phyloP scores from a whole-genome alignment of 1,140 invertebrate species.

The Magallana gigas region DNA sequence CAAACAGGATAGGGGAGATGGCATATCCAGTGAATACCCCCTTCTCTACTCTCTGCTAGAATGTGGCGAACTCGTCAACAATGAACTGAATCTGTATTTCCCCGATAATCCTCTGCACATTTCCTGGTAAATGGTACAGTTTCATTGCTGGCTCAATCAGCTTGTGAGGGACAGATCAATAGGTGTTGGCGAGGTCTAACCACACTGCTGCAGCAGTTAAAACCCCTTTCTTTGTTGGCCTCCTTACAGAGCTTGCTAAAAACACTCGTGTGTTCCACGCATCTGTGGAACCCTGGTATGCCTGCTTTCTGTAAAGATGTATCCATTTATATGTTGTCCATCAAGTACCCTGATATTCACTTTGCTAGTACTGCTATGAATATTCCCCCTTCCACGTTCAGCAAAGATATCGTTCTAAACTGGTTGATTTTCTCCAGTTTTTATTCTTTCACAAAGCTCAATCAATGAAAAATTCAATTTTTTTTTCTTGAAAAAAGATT shows the following conservation, averaged over 20 bases:
- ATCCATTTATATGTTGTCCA: conserved; percentile 25
- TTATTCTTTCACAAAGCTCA: too few relatives aligned
- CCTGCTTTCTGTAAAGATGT: conserved; percentile 49
- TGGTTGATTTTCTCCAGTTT: conserved; percentile 43
- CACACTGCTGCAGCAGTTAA: conserved; percentile 22
- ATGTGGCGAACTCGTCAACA: not conserved
- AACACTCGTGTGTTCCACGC: conserved; percentile 37
- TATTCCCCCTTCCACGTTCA: conserved; percentile 45
- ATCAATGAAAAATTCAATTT: too few relatives aligned
- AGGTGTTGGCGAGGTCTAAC: conserved; percentile 50
- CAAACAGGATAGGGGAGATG: conserved; percentile 37
- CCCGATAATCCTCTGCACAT: not conserved
- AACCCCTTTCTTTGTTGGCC: not conserved
- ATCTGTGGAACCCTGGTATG: conserved; percentile 44
- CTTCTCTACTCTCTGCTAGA: conserved; percentile 39
- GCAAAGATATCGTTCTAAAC: conserved; percentile 41
- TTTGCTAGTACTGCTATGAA: conserved; percentile 50
- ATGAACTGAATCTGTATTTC: conserved; percentile 16
- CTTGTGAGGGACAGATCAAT: conserved; percentile 51
- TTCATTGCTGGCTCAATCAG: conserved; percentile 36
- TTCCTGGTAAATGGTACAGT: conserved; percentile 25
- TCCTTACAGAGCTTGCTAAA: conserved; percentile 34
- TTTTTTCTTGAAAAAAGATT: too few relatives aligned
- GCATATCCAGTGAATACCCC: conserved; percentile 42
- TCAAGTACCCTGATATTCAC: not conserved